Evolutionary conservation across 2,113 vertebrate genomes (phyloP), one percentile per base, ranked within the genome.

Genomic region (Numenius arquata): DNA sequence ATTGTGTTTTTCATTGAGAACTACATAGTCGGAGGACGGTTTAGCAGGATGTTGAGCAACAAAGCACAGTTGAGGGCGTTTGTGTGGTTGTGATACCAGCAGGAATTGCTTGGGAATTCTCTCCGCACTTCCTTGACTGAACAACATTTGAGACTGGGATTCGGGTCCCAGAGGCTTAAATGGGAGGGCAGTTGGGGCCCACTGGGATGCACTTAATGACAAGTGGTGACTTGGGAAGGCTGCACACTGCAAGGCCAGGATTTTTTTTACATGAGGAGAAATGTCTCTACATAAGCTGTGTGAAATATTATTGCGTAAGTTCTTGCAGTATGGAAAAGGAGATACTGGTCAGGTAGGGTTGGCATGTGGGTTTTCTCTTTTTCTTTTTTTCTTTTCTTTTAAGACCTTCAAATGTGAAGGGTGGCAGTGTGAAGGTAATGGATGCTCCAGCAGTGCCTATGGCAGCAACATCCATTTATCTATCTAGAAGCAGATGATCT

Each of bases 11-110:
- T 48, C 74, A 30, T 7, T 62, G 80, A 66, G 84, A 59, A 1
- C 47, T 53, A 5, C 20, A 11, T 4, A 8, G 32, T 5, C 0
- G 2, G 55, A 45, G 58, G 27, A 41, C 2, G 8, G 34, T 45
- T 83, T 19, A 50, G 36, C 50, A 74, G 68, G 45, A n/a, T 50
- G 61, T 91, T 38, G 29, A 20, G 7, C 23, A 85, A 8, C 65
- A 67, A 52, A 93, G 53, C 45, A 27, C 41, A 55, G 59, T 27
- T 61, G 40, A 38, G 32, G 32, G 40, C 13, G 12, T 18, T 50
- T 71, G 12, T 36, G 41, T 43, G 38, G 18, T 23, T 67, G 32
- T 36, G 58, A 48, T 27, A 36, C 80, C 50, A 5, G 8, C 2
- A 67, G 80, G 77, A 91, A 18, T n/a, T n/a, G 56, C 63, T 89